These are phyloP conservation scores for Nycticorax nycticorax DNA, from an alignment of 2,113 vertebrate species.

Conservation along the genomic window DNA sequence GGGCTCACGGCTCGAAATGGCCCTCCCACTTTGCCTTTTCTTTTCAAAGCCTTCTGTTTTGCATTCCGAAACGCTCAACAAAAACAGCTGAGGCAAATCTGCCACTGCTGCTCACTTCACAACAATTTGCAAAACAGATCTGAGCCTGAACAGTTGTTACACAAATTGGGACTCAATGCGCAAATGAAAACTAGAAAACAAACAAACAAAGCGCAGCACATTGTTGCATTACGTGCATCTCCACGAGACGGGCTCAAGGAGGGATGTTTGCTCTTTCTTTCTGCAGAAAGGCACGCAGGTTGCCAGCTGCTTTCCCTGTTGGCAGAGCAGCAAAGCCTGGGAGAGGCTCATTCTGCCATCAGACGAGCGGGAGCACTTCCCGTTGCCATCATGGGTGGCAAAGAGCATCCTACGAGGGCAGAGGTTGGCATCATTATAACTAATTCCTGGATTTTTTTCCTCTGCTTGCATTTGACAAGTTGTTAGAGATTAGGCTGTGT, in stretches of 20 bases:
- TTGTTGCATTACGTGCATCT: background rate
- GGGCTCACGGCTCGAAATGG: rapidly evolving
- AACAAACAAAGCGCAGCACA: background rate
- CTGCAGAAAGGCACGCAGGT: background rate
- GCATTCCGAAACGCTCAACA: background rate
- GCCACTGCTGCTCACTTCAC: conserved; percentile 39
- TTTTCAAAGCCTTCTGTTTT: background rate
- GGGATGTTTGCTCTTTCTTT: background rate
- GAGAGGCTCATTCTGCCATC: background rate
- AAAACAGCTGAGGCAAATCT: conserved; percentile 34
- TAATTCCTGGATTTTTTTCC: background rate
- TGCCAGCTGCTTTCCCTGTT: background rate
- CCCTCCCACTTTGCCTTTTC: background rate
- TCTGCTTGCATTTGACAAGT: background rate
- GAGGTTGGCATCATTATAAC: background rate
- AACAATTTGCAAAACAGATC: conserved; percentile 16
- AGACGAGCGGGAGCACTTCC: rapidly evolving
- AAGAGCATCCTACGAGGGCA: background rate
- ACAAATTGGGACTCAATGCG: background rate
- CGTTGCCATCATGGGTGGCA: background rate
- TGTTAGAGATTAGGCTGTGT: background rate
- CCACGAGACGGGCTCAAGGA: background rate
- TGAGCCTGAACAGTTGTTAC: conserved; percentile 21
- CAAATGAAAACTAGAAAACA: conserved; percentile 13
- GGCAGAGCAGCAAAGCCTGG: background rate